A percentile compares a stretch with the other conserved stretches of the same genome.
phyloP scores from a whole-genome alignment of 2,888 invertebrate species.

The Cetonia aurata region DNA sequence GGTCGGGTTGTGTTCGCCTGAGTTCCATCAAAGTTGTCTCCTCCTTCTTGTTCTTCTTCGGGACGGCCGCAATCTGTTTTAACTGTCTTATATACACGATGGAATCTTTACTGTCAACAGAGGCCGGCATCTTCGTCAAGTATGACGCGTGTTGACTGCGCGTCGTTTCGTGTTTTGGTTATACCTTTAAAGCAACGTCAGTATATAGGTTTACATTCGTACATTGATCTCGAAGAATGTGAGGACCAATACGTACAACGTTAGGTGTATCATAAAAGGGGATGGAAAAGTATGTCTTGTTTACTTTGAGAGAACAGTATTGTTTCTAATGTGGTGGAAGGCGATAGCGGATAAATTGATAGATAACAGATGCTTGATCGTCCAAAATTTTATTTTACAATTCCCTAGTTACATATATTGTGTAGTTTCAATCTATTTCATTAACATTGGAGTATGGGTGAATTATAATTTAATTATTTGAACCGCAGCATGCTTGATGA shows the following conservation, averaged over 20 bases:
- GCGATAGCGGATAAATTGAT: too few species aligned
- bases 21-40: constrained; percentile 56
- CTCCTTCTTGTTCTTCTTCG: constrained; percentile 37
- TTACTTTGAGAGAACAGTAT: too few species aligned
- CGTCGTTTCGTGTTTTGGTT: constrained; percentile 17
- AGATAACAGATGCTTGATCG: too few species aligned
- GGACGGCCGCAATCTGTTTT: constrained; percentile 38
- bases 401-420: too few species aligned
- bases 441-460: too few species aligned
- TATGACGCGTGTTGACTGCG: constrained; percentile 38
- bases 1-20: constrained; percentile 57
- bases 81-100: constrained; percentile 41
- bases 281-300: too few species aligned
- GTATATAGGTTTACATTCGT: background rate
- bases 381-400: too few species aligned
- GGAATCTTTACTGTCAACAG: constrained; percentile 51
- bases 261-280: background rate
- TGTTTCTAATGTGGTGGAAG: too few species aligned
- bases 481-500: too few species aligned
- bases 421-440: too few species aligned
- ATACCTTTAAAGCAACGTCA: constrained; percentile 13
- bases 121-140: constrained; percentile 47
- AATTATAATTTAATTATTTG: too few species aligned
- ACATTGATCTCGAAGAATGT: background rate
- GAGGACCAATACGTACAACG: background rate